Percentiles rank a stretch among this genome's conserved stretches.
These are phyloP conservation scores for Ligdia adustata DNA, from an alignment of 2,888 invertebrate species.

Conservation along the genomic window DNA sequence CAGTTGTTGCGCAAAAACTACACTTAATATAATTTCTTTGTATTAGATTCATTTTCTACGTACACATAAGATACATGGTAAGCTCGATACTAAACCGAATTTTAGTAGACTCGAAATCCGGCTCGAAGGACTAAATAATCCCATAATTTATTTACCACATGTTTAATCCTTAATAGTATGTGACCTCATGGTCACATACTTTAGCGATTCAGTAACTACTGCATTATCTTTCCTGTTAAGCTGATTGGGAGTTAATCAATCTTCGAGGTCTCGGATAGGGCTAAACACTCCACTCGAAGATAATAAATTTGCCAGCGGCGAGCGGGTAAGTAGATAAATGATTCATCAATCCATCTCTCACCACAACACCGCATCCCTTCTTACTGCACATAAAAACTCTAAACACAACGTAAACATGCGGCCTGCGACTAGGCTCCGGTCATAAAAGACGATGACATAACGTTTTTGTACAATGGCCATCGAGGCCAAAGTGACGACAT, in stretches of 20 bases:
- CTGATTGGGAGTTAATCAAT: constrained; percentile 29
- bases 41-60: background rate
- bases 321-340: constrained; percentile 34
- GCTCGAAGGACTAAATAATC: background rate
- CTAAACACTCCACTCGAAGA: constrained; percentile 27
- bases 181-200: no score
- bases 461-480: constrained; percentile 32
- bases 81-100: background rate
- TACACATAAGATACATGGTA: background rate
- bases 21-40: background rate
- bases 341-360: constrained; percentile 19
- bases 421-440: constrained; percentile 9
- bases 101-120: background rate
- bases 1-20: constrained; percentile 3
- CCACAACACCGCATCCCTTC: constrained; percentile 1
- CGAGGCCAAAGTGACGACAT: constrained; percentile 36
- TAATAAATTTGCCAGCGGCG: constrained; percentile 19
- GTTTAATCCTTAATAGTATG: no score
- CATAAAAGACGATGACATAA: constrained; percentile 32
- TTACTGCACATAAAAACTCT: constrained; percentile 12
- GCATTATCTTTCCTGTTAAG: constrained; percentile 19
- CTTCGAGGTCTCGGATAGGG: constrained; percentile 21
- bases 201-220: constrained; percentile 11
- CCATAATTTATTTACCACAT: no score
- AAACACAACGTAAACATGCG: constrained; percentile 11